These are phyloP conservation scores for Ibycter americanus DNA, from an alignment of 2,797 vertebrate species.

Conservation along the genomic window DNA sequence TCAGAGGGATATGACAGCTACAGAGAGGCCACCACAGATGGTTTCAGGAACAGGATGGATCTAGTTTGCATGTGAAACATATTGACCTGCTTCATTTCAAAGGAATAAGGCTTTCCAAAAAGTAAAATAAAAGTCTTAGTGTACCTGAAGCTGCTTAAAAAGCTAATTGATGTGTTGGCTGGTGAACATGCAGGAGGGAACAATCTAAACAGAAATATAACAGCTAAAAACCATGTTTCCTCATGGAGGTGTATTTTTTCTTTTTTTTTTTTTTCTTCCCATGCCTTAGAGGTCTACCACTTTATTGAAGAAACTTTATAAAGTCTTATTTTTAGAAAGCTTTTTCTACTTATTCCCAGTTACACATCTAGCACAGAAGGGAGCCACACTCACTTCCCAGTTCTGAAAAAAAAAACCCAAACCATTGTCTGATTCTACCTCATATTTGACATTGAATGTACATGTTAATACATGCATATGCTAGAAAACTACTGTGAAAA, in stretches of 20 bases:
- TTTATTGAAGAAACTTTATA: not conserved
- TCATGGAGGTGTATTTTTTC: not conserved
- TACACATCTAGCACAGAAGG: not conserved
- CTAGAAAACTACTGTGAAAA: not conserved
- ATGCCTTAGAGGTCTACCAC: not conserved
- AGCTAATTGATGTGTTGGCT: not conserved
- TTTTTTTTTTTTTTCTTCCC: not conserved
- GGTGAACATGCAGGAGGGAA: not conserved
- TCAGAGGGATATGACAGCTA: not conserved
- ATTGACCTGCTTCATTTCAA: not conserved
- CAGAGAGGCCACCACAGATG: not conserved
- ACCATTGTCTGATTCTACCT: not conserved
- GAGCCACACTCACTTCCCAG: rapidly evolving
- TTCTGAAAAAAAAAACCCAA: not conserved
- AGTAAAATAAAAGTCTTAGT: not conserved
- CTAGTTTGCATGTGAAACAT: not conserved
- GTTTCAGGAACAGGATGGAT: not conserved
- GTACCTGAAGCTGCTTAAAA: not conserved
- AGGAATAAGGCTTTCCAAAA: not conserved
- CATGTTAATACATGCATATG: not conserved
- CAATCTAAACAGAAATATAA: not conserved
- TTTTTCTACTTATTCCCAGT: not conserved
- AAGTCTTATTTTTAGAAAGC: not conserved
- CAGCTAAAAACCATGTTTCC: not conserved
- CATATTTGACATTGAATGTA: not conserved